A percentile compares a stretch with the other conserved stretches of the same genome.
Evolutionary conservation across 2,888 invertebrate species (phyloP).

Genomic region (Gasteruption jaculator): DNA sequence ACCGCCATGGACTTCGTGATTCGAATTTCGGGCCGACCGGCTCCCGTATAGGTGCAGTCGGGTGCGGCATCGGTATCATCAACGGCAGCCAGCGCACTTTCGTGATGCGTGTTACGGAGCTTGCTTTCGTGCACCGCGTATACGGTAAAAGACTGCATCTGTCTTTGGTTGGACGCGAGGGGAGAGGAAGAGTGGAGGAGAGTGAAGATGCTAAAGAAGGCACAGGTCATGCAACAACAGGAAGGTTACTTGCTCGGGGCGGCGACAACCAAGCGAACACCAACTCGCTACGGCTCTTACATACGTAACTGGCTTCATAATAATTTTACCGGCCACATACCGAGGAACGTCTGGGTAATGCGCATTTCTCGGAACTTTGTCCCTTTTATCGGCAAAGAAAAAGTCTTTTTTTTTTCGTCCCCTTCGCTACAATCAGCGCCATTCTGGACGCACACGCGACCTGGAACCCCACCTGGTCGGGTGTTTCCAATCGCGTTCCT

Average conservation of each 20-base stretch:
- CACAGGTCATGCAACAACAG: constrained; percentile 47
- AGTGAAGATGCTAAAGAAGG: constrained; percentile 37
- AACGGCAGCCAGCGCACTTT: too few relatives aligned
- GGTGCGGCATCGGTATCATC: too few relatives aligned
- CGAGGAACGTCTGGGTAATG: constrained; percentile 22
- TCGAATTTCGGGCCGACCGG: too few relatives aligned
- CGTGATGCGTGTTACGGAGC: too few relatives aligned
- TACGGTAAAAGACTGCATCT: constrained; percentile 16
- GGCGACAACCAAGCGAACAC: constrained; percentile 46
- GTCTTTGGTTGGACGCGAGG: constrained; percentile 16
- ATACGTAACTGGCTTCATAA: constrained; percentile 41
- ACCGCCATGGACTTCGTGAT: too few relatives aligned
- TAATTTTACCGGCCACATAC: constrained; percentile 35
- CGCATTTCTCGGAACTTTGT: constrained; percentile 32
- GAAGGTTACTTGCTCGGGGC: constrained; percentile 48
- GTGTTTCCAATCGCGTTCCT: too few relatives aligned
- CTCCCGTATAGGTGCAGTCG: too few relatives aligned
- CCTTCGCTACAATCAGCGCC: too few relatives aligned
- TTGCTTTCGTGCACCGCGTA: too few relatives aligned
- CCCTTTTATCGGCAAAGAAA: constrained; percentile 13
- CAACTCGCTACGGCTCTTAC: constrained; percentile 36
- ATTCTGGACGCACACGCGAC: too few relatives aligned
- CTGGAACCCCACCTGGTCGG: too few relatives aligned
- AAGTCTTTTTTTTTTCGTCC: too few relatives aligned
- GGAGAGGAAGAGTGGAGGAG: constrained; percentile 11